phyloP scores from a whole-genome alignment of 2,888 invertebrate genomes.

The Torymus aiolomorphi region DNA sequence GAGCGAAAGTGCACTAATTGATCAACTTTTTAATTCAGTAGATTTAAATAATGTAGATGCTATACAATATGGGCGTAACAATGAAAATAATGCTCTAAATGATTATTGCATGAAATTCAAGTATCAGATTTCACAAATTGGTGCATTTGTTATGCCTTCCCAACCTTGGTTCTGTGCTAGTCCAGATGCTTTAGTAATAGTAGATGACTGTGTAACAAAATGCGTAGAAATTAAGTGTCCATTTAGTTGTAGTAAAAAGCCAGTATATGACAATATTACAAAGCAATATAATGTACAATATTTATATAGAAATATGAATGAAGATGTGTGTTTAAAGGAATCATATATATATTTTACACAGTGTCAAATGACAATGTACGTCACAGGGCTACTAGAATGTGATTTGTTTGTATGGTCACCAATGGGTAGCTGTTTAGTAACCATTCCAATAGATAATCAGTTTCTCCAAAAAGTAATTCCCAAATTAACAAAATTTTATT shows the following conservation, averaged over 20 bases:
- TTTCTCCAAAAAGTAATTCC: neutral
- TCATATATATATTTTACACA: slow-evolving; percentile 46
- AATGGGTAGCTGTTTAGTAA: neutral
- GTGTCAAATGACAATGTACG: slow-evolving; percentile 43
- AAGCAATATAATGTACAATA: neutral
- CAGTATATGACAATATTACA: neutral
- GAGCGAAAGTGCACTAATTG: neutral
- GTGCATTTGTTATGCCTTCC: neutral
- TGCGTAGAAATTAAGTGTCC: slow-evolving; percentile 4
- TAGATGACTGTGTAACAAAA: neutral
- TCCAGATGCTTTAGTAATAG: too few species aligned
- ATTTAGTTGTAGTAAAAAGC: neutral
- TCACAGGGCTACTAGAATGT: slow-evolving; percentile 26
- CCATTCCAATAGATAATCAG: neutral
- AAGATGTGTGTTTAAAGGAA: neutral
- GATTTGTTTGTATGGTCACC: slow-evolving; percentile 51
- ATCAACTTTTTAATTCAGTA: neutral
- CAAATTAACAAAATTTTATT: neutral
- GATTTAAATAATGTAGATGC: neutral
- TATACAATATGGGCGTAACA: neutral
- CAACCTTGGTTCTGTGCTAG: too few species aligned
- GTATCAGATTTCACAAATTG: neutral
- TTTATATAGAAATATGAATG: neutral
- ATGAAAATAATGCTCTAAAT: neutral
- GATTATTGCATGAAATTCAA: neutral